Evolutionary conservation across 2,797 vertebrate species (phyloP), one percentile per base, ranked within the genome.

Genomic region (Columba guinea): DNA sequence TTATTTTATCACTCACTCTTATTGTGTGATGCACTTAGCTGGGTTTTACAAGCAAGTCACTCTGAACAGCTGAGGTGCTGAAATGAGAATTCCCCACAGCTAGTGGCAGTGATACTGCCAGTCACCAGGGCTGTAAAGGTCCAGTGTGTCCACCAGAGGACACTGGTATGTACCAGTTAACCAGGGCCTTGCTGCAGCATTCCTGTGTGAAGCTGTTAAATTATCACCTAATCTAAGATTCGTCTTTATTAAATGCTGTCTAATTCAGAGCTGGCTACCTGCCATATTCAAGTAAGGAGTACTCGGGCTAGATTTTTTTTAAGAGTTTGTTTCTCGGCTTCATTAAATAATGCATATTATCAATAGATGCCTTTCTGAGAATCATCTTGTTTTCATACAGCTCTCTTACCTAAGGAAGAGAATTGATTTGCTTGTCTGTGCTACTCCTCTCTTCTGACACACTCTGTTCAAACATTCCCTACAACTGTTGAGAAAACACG

Each of bases 211-310:
- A 79, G 74, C 74, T 90, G 85, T 92, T 81, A 71, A 69, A 52
- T 95, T 89, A 75, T 87, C 48, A 55, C 64, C 68, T 85, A 62
- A 89, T 89, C 51, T 82, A 62, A 90, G 73, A 27, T 64, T 78
- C 70, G 59, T 64, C 41, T 14, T 14, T 65, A 59, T 41, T 55
- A 87, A 87, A 68, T 32, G 32, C 46, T 76, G 74, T 63, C 71
- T 84, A 23, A 91, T 75, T 87, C 44, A 37, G 60, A 77, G 60
- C 20, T 88, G 76, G 65, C 76, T 76, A 59, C 24, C 55, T 65
- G 64, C 68, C 41, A 2, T 67, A 23, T 70, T 48, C 44, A 67
- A 77, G 44, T 59, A 68, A 58, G 27, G 30, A 51, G 28, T 52
- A 35, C 26, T 68, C 51, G 30, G 27, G 39, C 22, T 74, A 27